A percentile compares a stretch with the other conserved stretches of the same genome.
These are phyloP conservation scores for Eulemur rubriventer DNA, from an alignment of 2,797 vertebrate genomes.

Conservation along the genomic window DNA sequence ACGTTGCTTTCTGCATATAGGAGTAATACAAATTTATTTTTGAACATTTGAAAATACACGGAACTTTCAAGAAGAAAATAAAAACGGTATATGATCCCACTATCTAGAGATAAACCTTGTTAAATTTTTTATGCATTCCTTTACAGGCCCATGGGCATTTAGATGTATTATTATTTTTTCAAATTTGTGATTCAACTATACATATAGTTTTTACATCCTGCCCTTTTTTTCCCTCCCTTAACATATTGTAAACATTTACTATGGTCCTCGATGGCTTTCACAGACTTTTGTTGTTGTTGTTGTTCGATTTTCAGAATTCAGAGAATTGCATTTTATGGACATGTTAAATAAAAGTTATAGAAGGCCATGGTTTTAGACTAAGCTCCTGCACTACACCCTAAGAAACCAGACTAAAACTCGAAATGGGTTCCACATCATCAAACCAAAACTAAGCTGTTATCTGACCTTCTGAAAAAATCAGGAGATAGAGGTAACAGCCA, in stretches of 20 bases:
- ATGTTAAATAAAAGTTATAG: not conserved
- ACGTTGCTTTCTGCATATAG: not conserved
- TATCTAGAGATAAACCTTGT: slow-evolving; percentile 54
- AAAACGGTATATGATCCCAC: slow-evolving; percentile 28
- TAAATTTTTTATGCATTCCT: slow-evolving; percentile 68
- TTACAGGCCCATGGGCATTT: slow-evolving; percentile 56
- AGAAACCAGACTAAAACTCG: no score
- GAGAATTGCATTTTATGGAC: not conserved
- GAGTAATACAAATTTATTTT: slow-evolving; percentile 17
- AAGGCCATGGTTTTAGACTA: not conserved
- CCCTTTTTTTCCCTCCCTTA: not conserved
- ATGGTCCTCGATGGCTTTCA: not conserved
- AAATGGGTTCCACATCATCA: not conserved
- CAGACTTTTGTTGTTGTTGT: not conserved
- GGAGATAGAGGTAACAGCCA: not conserved
- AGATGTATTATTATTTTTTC: slow-evolving; percentile 51
- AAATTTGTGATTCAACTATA: slow-evolving; percentile 39
- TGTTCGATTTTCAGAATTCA: slow-evolving; percentile 38
- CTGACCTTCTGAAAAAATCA: not conserved
- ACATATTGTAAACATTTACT: not conserved
- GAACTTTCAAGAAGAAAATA: slow-evolving; percentile 58
- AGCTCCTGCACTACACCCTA: not conserved
- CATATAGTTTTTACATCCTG: slow-evolving; percentile 6
- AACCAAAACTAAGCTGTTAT: not conserved
- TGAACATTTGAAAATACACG: not conserved